These are phyloP conservation scores for Macaria notata DNA, from an alignment of 2,888 invertebrate genomes.

Conservation along the genomic window DNA sequence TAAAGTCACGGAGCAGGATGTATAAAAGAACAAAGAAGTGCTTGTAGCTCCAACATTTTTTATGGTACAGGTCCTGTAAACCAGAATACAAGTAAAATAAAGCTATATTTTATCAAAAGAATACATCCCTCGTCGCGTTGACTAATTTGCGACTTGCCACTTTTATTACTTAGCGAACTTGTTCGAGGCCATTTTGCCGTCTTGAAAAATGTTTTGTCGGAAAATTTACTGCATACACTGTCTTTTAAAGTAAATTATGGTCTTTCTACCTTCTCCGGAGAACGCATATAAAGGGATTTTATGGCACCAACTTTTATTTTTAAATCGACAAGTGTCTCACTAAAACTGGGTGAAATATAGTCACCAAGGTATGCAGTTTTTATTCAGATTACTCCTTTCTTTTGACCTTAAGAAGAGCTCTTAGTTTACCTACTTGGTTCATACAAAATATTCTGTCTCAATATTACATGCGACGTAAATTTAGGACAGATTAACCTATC, in stretches of 20 bases:
- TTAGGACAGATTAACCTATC: no score
- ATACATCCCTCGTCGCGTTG: slow-evolving; percentile 27
- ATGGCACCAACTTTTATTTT: slow-evolving; percentile 46
- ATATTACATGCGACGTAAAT: no score
- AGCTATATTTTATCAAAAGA: slow-evolving; percentile 31
- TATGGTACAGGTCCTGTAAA: slow-evolving; percentile 16
- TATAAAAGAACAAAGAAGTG: slow-evolving; percentile 19
- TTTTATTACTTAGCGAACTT: slow-evolving; percentile 45
- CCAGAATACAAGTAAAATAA: slow-evolving; percentile 25
- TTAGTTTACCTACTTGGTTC: no score
- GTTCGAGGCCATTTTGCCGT: slow-evolving; percentile 41
- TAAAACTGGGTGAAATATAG: slow-evolving; percentile 51
- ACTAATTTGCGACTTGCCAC: slow-evolving; percentile 50
- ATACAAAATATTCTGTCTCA: no score
- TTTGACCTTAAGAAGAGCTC: not conserved
- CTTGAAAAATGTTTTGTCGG: slow-evolving; percentile 44
- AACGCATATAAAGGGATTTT: slow-evolving; percentile 54
- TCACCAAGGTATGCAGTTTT: slow-evolving; percentile 31
- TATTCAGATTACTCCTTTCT: not conserved
- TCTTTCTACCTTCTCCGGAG: slow-evolving; percentile 46
- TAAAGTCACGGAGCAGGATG: slow-evolving; percentile 22
- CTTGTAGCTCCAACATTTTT: slow-evolving; percentile 10
- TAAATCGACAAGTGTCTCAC: slow-evolving; percentile 37
- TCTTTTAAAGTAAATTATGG: slow-evolving; percentile 51
- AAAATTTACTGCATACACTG: slow-evolving; percentile 56